phyloP scores from a whole-genome alignment of 2,113 vertebrate species.

The Ailurus styani region DNA sequence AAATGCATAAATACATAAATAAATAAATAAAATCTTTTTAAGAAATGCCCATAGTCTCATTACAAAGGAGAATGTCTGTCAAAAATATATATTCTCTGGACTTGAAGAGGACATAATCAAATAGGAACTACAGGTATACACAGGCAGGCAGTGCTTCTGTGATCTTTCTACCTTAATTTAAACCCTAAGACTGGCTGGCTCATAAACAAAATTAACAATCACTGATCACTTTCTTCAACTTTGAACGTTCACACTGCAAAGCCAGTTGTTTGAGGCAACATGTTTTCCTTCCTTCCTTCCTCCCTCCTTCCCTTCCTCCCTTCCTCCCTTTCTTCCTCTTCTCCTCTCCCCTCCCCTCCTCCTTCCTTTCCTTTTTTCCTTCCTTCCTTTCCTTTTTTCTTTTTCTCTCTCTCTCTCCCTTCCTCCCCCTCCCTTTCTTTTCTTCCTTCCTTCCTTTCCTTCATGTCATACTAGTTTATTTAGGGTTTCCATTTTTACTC shows the following conservation, averaged over 20 bases:
- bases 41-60: background rate
- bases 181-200: background rate
- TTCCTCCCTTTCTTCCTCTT: too few relatives aligned
- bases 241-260: background rate
- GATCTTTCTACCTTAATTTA: background rate
- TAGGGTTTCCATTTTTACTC: background rate
- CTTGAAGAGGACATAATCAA: background rate
- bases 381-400: background rate
- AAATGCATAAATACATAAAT: too few relatives aligned
- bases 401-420: background rate
- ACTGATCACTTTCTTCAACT: background rate
- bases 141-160: background rate
- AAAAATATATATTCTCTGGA: background rate
- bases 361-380: background rate
- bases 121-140: background rate
- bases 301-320: too few relatives aligned
- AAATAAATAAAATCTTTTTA: too few relatives aligned
- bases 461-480: background rate
- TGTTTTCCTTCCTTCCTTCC: background rate
- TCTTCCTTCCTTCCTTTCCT: background rate
- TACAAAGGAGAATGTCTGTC: background rate
- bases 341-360: background rate
- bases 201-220: background rate
- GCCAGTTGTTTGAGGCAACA: background rate
- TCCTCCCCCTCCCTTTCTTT: too few relatives aligned